Conservation (phyloP, 2,113 vertebrate genomes). For the Etia nguti region DNA sequence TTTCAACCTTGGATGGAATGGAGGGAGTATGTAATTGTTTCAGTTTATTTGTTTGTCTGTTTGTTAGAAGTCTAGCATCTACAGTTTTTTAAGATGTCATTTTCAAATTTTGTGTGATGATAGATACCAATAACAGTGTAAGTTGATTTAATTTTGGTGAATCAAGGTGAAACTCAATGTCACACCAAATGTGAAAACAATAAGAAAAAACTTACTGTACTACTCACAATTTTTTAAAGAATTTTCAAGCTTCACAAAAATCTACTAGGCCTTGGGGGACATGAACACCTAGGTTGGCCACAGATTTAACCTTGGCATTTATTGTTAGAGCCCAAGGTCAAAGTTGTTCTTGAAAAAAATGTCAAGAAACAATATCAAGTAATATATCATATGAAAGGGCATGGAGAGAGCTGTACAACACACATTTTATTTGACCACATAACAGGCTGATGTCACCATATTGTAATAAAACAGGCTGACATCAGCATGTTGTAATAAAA, state of each 20-base stretch:
- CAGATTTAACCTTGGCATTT: not conserved
- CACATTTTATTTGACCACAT: too few species aligned
- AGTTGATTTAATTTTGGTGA: not conserved
- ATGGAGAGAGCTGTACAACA: not conserved
- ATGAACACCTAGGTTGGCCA: not conserved
- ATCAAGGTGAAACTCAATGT: not conserved
- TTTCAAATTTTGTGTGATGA: not conserved
- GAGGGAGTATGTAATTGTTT: not conserved
- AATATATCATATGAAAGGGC: not conserved
- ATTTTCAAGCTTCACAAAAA: not conserved
- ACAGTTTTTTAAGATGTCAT: not conserved
- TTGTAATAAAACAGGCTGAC: too few species aligned
- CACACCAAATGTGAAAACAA: not conserved
- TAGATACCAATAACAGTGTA: not conserved
- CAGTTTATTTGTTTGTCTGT: not conserved
- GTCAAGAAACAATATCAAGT: not conserved
- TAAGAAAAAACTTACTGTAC: not conserved
- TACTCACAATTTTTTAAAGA: not conserved
- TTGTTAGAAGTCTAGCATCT: not conserved
- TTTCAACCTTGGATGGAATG: not conserved
- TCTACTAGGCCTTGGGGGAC: not conserved
- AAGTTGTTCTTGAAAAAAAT: not conserved
- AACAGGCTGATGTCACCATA: too few species aligned
- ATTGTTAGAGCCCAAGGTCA: not conserved
- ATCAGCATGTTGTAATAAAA: not conserved